Evolutionary conservation across 2,797 vertebrate genomes (phyloP).

Genomic region (Podargus strigoides): DNA sequence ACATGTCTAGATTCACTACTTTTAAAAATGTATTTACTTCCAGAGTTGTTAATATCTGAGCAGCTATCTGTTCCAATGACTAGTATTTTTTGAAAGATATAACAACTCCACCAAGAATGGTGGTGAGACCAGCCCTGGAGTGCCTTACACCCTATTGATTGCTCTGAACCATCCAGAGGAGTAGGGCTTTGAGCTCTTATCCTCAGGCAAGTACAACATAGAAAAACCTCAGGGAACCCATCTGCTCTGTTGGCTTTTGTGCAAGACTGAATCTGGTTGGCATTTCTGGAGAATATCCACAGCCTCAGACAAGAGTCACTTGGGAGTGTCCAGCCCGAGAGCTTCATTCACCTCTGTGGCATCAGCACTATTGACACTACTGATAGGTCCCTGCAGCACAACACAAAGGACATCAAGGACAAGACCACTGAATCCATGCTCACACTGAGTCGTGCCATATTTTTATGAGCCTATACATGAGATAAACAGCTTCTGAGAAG

Average conservation of each 20-base stretch:
- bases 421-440: neutral
- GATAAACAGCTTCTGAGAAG: neutral
- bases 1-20: neutral
- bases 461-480: neutral
- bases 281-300: neutral
- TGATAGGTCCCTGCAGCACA: neutral
- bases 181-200: neutral
- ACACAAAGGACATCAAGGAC: neutral
- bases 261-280: neutral
- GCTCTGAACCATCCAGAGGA: neutral
- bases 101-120: neutral
- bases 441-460: neutral
- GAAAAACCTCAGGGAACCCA: neutral
- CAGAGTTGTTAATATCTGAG: neutral
- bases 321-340: neutral
- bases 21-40: neutral
- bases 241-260: neutral
- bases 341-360: neutral
- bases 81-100: neutral
- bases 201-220: neutral
- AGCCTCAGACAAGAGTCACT: neutral
- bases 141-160: neutral
- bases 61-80: neutral
- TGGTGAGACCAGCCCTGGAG: neutral
- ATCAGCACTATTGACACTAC: neutral